These are phyloP conservation scores for Drosophila ohnishii DNA, from an alignment of 1,140 invertebrate species.

Conservation along the genomic window DNA sequence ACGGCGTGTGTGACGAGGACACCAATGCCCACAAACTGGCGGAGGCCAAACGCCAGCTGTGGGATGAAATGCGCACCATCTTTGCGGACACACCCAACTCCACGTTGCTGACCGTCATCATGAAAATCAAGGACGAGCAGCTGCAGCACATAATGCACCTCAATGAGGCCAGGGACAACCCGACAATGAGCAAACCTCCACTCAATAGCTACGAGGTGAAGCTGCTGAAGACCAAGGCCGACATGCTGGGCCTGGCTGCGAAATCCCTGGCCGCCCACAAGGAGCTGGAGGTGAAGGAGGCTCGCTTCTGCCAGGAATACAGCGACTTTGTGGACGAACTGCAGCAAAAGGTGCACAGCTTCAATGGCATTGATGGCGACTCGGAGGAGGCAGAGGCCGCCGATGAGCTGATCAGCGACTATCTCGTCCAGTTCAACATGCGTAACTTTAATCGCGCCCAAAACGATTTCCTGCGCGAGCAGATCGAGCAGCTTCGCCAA, in stretches of 20 bases:
- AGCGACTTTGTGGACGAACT: constrained; percentile 62
- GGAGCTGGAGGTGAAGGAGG: constrained; percentile 56
- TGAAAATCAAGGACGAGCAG: constrained; percentile 74
- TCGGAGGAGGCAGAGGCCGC: constrained; percentile 33
- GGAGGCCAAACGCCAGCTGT: constrained; percentile 60
- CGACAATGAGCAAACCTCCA: constrained; percentile 32
- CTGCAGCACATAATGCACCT: constrained; percentile 64
- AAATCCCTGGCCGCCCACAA: constrained; percentile 54
- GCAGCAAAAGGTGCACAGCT: constrained; percentile 65
- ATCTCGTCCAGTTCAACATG: constrained; percentile 71
- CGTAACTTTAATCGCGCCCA: constrained; percentile 60
- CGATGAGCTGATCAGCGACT: constrained; percentile 73
- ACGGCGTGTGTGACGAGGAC: constrained; percentile 46
- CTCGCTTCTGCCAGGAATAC: constrained; percentile 57
- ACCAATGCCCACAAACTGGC: constrained; percentile 29
- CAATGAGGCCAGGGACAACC: constrained; percentile 17
- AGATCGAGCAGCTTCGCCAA: constrained; percentile 64
- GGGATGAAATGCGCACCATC: constrained; percentile 65
- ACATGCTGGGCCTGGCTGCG: constrained; percentile 60
- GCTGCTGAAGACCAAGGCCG: constrained; percentile 67
- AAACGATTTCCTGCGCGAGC: constrained; percentile 66
- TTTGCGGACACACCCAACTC: constrained; percentile 69
- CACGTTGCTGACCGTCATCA: constrained; percentile 66
- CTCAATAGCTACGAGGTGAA: constrained; percentile 64
- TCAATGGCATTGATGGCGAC: constrained; percentile 48